phyloP scores from a whole-genome alignment of 1,140 invertebrate species.

The Scaptomyza montana region DNA sequence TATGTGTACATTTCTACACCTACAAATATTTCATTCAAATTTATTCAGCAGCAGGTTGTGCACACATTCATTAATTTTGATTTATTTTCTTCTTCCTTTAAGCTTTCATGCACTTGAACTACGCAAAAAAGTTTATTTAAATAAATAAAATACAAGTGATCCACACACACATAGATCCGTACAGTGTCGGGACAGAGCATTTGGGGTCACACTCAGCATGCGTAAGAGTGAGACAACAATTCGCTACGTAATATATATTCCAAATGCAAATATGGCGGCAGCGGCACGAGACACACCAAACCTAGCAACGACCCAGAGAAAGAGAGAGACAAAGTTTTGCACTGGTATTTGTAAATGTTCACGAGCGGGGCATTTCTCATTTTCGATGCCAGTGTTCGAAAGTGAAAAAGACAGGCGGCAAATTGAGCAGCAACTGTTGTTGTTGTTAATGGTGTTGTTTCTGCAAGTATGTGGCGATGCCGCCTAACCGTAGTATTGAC shows the following conservation, averaged over 20 bases:
- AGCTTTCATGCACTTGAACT: constrained; percentile 62
- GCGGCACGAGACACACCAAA: constrained; percentile 54
- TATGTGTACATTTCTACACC: not conserved
- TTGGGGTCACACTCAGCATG: constrained; percentile 31
- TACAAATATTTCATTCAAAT: constrained; percentile 21
- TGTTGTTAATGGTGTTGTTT: constrained; percentile 61
- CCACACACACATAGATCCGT: constrained; percentile 31
- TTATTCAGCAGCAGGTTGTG: constrained; percentile 10
- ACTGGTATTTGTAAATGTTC: constrained; percentile 18
- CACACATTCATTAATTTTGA: constrained; percentile 30
- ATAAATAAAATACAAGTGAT: constrained; percentile 75
- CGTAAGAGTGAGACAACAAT: constrained; percentile 63
- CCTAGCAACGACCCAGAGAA: constrained; percentile 17
- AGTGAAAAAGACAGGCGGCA: constrained; percentile 54
- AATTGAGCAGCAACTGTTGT: constrained; percentile 30
- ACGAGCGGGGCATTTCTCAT: constrained; percentile 24
- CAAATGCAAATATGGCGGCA: constrained; percentile 81
- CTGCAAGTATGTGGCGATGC: constrained; percentile 65
- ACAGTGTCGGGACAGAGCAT: constrained; percentile 45
- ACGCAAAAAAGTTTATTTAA: constrained; percentile 67
- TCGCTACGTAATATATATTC: constrained; percentile 68
- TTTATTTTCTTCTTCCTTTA: constrained; percentile 16
- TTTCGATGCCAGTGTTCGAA: constrained; percentile 49
- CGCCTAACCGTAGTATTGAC: constrained; percentile 20
- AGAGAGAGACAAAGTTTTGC: constrained; percentile 14